phyloP scores from a whole-genome alignment of 1,140 invertebrate genomes.

The Pseudomyrmex flavicornis region DNA sequence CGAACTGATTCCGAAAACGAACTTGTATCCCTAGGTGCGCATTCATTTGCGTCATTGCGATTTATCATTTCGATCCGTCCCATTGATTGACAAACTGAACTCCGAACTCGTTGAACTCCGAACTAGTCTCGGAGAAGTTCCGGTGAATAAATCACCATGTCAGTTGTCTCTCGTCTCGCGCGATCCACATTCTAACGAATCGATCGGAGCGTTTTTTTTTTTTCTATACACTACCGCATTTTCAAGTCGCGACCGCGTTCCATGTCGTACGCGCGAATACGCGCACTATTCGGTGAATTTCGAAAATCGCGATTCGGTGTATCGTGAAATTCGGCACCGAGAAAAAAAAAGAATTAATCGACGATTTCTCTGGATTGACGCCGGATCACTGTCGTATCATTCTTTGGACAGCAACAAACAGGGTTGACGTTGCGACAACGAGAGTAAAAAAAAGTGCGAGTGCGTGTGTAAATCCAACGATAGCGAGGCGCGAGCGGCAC shows the following conservation, averaged over 20 bases:
- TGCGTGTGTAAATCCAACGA: constrained; percentile 47
- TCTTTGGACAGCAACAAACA: neutral
- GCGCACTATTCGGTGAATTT: constrained; percentile 2
- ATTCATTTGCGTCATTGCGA: constrained; percentile 28
- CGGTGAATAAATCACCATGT: neutral
- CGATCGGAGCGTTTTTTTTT: neutral
- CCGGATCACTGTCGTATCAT: neutral
- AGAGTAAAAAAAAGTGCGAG: constrained; percentile 10
- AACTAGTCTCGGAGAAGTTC: too few relatives aligned
- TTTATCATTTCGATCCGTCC: constrained; percentile 42
- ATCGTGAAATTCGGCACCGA: neutral
- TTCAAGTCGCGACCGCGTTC: neutral
- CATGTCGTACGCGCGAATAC: neutral
- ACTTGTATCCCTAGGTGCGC: constrained; percentile 2
- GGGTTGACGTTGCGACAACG: neutral
- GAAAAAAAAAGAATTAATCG: neutral
- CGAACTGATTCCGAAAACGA: constrained; percentile 3
- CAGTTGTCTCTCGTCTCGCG: constrained; percentile 12
- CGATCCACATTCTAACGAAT: constrained; percentile 29
- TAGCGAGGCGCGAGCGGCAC: constrained; percentile 71
- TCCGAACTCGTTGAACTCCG: neutral
- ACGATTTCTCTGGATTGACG: neutral
- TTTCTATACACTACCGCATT: neutral
- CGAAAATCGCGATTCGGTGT: neutral
- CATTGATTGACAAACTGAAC: constrained; percentile 10